Percentiles rank a stretch among this genome's conserved stretches.
Conservation (phyloP, 2,797 vertebrate genomes). For the Holocentrus rufus region DNA sequence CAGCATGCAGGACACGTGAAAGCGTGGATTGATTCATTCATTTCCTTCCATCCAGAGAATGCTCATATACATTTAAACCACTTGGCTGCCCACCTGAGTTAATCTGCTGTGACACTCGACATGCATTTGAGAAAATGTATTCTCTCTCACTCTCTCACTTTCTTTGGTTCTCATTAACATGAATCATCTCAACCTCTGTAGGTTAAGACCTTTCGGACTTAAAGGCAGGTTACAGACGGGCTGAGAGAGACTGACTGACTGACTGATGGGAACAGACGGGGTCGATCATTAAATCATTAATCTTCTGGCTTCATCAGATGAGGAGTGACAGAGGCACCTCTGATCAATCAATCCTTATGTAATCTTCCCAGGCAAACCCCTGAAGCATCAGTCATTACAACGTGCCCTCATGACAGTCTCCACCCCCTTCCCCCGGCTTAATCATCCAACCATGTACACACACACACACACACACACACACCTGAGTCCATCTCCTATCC, state of each 20-base stretch:
- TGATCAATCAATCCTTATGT: slow-evolving; percentile 64
- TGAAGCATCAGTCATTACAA: slow-evolving; percentile 53
- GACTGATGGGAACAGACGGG: slow-evolving; percentile 25
- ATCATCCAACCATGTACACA: neutral
- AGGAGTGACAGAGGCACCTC: slow-evolving; percentile 58
- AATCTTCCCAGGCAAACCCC: slow-evolving; percentile 63
- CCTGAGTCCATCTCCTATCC: neutral
- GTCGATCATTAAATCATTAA: slow-evolving; percentile 57
- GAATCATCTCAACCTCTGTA: neutral
- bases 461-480: slow-evolving; percentile 3
- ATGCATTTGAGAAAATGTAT: no score
- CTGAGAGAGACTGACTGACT: slow-evolving; percentile 38
- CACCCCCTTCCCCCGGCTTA: neutral
- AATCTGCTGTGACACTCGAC: no score
- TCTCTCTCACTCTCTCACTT: no score
- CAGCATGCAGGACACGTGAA: no score
- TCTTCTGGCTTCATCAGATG: slow-evolving; percentile 59
- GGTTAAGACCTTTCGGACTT: slow-evolving; percentile 5
- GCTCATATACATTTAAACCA: no score
- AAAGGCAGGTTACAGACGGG: neutral
- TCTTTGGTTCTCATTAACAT: neutral
- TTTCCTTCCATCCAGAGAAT: no score
- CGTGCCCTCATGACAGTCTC: slow-evolving; percentile 15
- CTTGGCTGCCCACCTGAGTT: no score
- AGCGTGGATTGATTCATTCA: no score